These are phyloP conservation scores for Pavo muticus DNA, from an alignment of 2,113 vertebrate species.

Conservation along the genomic window DNA sequence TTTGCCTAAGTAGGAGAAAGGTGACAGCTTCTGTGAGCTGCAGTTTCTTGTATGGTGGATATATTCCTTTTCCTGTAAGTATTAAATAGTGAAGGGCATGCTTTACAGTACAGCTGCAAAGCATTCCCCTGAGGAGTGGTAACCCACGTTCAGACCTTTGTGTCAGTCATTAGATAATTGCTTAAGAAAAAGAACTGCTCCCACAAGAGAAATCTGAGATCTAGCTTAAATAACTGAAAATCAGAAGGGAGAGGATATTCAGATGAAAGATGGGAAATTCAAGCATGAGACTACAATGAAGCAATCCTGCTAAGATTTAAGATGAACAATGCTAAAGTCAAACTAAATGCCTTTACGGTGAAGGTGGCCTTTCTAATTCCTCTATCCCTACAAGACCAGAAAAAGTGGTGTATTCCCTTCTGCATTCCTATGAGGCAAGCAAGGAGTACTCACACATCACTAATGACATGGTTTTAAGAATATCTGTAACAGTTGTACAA, in stretches of 20 bases:
- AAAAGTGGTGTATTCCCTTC: not conserved
- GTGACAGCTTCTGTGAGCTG: not conserved
- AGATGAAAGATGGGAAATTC: not conserved
- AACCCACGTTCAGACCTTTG: not conserved
- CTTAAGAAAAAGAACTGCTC: not conserved
- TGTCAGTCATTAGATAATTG: not conserved
- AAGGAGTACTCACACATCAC: fast-evolving
- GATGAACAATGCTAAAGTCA: not conserved
- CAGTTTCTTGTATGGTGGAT: not conserved
- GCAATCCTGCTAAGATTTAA: not conserved
- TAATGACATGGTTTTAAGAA: too few relatives aligned
- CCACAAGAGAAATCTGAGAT: not conserved
- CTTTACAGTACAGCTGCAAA: not conserved
- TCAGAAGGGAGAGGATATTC: not conserved
- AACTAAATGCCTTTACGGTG: not conserved
- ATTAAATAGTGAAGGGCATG: not conserved
- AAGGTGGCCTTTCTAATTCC: not conserved
- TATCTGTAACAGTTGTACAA: fast-evolving
- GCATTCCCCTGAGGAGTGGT: not conserved
- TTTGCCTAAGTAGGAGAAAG: not conserved
- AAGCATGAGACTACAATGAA: not conserved
- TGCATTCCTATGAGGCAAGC: fast-evolving
- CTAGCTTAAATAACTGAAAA: not conserved
- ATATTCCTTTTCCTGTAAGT: not conserved
- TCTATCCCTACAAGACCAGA: not conserved